A percentile compares a stretch with the other conserved stretches of the same genome.
Conservation (phyloP, 1,140 invertebrate species). For the Condylostylus longicornis region DNA sequence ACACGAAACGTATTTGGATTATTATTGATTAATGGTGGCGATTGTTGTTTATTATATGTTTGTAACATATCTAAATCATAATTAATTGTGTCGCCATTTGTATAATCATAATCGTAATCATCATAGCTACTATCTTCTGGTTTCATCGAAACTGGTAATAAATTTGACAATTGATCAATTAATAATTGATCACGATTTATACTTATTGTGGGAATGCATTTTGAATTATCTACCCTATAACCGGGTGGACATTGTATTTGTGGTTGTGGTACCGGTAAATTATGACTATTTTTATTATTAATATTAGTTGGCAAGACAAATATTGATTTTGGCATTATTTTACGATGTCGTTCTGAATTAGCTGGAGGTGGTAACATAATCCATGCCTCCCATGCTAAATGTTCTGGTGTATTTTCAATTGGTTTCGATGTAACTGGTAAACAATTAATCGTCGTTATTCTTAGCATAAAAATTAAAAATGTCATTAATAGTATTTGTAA, state of each 20-base stretch:
- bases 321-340: conserved; percentile 29
- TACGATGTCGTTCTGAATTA: conserved; percentile 21
- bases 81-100: background rate
- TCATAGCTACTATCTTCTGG: background rate
- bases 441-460: conserved; percentile 4
- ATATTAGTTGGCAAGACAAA: conserved; percentile 19
- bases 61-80: background rate
- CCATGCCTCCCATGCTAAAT: conserved; percentile 28
- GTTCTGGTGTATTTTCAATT: conserved; percentile 25
- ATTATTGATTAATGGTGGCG: no score
- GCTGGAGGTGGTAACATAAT: conserved; percentile 19
- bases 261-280: no score
- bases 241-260: background rate
- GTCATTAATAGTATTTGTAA: no score
- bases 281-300: no score
- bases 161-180: background rate
- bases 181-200: background rate
- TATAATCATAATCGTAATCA: conserved; percentile 1
- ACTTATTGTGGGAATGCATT: background rate
- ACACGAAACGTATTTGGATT: no score
- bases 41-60: background rate
- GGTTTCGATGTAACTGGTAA: conserved; percentile 28
- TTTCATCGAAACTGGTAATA: background rate
- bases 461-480: no score
- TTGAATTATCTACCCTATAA: background rate